Evolutionary conservation across 2,888 invertebrate genomes (phyloP), one percentile per base, ranked within the genome.

Genomic region (Dryadula phaetusa): DNA sequence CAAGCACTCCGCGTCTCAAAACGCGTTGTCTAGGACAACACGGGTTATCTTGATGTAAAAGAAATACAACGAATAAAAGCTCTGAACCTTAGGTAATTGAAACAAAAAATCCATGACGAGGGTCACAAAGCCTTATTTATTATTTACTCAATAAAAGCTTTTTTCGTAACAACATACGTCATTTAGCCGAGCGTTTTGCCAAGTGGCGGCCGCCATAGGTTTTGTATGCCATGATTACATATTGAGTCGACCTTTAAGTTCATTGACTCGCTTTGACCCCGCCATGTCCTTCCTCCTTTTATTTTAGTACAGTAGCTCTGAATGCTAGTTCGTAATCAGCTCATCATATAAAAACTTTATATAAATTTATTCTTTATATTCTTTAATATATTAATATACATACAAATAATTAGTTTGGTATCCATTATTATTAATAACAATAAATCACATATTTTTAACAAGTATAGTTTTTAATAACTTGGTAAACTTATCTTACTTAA

Each of bases 141-240:
- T 49, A 49, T 49, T 25, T 28, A 49, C 7, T n/a, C 0, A 25
- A 28, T 25, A 25, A 42, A 25, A 25, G n/a, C 7, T 7, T n/a
- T 28, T 49, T 49, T 28, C 49, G 25, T 14, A 28, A 25, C n/a
- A 28, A 49, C n/a, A 49, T n/a, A 49, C 49, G 49, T 49, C 49
- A 49, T 49, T 25, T 28, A 28, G 25, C 49, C 49, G 14, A 49
- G 47, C 16, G 52, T 54, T 64, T 22, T 66, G 69, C 71, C 69
- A 69, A 69, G 60, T 53, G 49, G 25, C 62, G 62, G 70, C 62
- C 70, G 67, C 70, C 61, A 44, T 61, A 62, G 61, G 32, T 7
- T 37, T 25, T 52, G 52, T 52, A 52, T 52, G 28, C 52, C 16
- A 52, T 28, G 52, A 32, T 52, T 52, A 52, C 28, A 52, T 32